Base-by-base conservation (phyloP, 1,140 invertebrate genomes). In the Lithobius niger region DNA sequence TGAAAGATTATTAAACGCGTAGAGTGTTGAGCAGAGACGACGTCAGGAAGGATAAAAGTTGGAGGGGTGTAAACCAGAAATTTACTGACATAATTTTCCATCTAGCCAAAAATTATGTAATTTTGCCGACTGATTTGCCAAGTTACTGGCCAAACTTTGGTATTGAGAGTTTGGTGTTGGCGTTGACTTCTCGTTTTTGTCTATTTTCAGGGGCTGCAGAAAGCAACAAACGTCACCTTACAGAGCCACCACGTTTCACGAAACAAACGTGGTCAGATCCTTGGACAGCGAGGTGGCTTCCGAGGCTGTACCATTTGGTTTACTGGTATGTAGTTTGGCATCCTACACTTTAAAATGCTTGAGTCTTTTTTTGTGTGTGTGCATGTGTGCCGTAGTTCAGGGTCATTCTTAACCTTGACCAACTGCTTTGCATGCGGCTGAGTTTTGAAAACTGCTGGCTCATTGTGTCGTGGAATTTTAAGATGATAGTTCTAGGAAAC, bases 231-330 rank as follows among this genome's bases (percentile, higher is more conserved):
- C 75, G 90, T 97, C 21, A 85, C 85, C 1, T 86, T 85, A 66
- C 93, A 98, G 71, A 84, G 89, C 59, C 91, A 97, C 69, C 87
- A 95, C 71, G 93, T 98, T 24, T 92, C 88, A 3, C 76, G 96
- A 51, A 84, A 88, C 59, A 92, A 91, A 69, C 76, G 96, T 60
- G 92, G 91, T 6, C 82, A 88, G 66, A 84, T 91, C 44, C 71
- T 99, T 13, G 94, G 95, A 1, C 79, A 86, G 62, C 72, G 84
- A n/a, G 75, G 87, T n/a, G 89, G 88, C 13, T 98, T 98, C 69
- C 77, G 94, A 47, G 96, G 95, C 27, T 98, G 95, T 68, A 98
- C 95, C 0, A 83, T 98, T 2, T 99, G 96, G 96, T 83, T 99
- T 63, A 99, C 96, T 1, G 96, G 95, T 60, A 58, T 64, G 48